Evolutionary conservation across 2,797 vertebrate species (phyloP).

Genomic region (Thalassophryne amazonica): DNA sequence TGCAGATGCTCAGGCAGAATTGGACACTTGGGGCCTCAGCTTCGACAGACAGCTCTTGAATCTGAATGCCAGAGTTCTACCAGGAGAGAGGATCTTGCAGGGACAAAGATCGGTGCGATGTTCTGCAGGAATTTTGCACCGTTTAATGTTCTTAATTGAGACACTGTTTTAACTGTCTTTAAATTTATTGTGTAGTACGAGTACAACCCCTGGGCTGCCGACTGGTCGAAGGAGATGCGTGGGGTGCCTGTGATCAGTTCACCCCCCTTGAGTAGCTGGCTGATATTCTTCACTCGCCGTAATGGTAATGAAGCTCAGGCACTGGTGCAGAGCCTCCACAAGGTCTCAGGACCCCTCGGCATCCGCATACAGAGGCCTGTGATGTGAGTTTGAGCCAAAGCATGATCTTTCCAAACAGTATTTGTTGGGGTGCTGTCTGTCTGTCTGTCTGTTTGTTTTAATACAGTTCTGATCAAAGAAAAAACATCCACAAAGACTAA

Average conservation of each 20-base stretch:
- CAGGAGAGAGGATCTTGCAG: slow-evolving; percentile 86
- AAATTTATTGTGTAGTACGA: slow-evolving; percentile 73
- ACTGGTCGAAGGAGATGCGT: slow-evolving; percentile 90
- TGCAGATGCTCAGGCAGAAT: slow-evolving; percentile 80
- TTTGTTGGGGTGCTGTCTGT: too few relatives aligned
- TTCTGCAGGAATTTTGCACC: not conserved
- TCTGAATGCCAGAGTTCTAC: slow-evolving; percentile 85
- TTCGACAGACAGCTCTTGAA: slow-evolving; percentile 86
- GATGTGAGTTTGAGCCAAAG: slow-evolving; percentile 76
- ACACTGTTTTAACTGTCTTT: not conserved
- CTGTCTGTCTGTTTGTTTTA: too few relatives aligned
- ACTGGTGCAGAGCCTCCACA: slow-evolving; percentile 82
- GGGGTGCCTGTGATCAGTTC: slow-evolving; percentile 78
- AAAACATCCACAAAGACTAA: too few relatives aligned
- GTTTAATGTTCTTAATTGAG: not conserved
- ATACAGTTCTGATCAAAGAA: too few relatives aligned
- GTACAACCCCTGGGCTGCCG: slow-evolving; percentile 82
- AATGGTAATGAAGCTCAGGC: slow-evolving; percentile 78
- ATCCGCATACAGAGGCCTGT: slow-evolving; percentile 78
- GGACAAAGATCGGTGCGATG: slow-evolving; percentile 74
- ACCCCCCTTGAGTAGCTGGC: slow-evolving; percentile 84
- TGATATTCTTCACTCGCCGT: slow-evolving; percentile 81
- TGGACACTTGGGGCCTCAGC: slow-evolving; percentile 87
- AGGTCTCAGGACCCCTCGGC: slow-evolving; percentile 83
- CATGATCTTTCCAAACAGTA: not conserved